Conservation (phyloP, 2,797 vertebrate species). For the Syndactyla subalaris region DNA sequence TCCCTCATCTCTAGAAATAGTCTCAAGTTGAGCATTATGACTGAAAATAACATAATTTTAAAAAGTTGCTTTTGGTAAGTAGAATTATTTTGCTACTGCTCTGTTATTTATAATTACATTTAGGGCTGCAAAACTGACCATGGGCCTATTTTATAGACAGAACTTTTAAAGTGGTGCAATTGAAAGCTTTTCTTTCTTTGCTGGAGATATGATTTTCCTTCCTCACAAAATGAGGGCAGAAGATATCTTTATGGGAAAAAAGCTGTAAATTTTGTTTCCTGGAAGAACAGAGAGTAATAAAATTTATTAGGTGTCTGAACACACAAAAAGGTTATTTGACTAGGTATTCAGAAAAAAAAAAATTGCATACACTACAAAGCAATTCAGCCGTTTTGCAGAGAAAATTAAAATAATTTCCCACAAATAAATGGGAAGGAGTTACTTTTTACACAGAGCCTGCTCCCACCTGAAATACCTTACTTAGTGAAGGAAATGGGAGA, state of each 20-base stretch:
- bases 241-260: rapidly evolving
- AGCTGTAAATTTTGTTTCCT: neutral
- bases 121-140: neutral
- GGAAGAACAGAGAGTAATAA: neutral
- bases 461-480: neutral
- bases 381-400: neutral
- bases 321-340: neutral
- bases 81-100: neutral
- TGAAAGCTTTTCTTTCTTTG: neutral
- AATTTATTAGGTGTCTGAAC: neutral
- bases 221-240: neutral
- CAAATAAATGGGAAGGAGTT: neutral
- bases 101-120: neutral
- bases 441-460: neutral
- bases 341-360: neutral
- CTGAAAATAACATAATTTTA: neutral
- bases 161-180: neutral
- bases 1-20: neutral
- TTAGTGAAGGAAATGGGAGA: neutral
- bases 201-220: neutral
- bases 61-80: neutral
- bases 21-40: neutral
- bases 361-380: neutral
- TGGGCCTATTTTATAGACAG: neutral
- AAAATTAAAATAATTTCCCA: neutral